Percentiles rank a stretch among this genome's conserved stretches.
Evolutionary conservation across 2,888 invertebrate genomes (phyloP).

Genomic region (Spisula solida): DNA sequence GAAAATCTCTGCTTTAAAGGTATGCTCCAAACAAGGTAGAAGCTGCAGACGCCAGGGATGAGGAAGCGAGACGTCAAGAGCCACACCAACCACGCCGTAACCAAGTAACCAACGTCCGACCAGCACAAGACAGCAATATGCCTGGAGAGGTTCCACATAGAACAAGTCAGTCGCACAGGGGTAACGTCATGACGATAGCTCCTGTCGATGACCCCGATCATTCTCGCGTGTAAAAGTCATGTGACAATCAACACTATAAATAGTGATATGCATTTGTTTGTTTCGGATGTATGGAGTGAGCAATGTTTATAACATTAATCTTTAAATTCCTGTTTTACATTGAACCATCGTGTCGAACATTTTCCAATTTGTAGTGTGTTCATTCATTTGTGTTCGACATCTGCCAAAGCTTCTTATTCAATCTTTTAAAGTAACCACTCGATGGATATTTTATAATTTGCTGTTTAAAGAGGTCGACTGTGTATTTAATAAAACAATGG

Average conservation of each 20-base stretch:
- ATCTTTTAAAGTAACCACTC: no score
- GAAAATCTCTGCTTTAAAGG: background rate
- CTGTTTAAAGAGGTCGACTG: no score
- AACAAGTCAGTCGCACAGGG: background rate
- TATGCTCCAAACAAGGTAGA: slow-evolving; percentile 17
- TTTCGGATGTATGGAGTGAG: background rate
- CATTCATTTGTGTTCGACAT: no score
- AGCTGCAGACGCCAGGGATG: background rate
- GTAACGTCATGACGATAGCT: slow-evolving; percentile 34
- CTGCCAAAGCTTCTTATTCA: no score
- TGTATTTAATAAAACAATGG: no score
- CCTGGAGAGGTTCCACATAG: slow-evolving; percentile 21
- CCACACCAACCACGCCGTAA: background rate
- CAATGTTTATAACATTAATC: background rate
- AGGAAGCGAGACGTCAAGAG: background rate
- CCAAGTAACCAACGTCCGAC: background rate
- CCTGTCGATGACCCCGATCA: slow-evolving; percentile 43
- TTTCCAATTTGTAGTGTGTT: no score
- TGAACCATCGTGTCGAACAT: no score
- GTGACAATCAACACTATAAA: background rate
- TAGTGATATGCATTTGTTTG: background rate
- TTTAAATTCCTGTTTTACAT: no score
- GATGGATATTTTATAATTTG: no score
- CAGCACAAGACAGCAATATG: background rate
- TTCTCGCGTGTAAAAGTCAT: slow-evolving; percentile 36